Conservation (phyloP, 1,140 invertebrate genomes). For the Trachymyrmex septentrionalis region DNA sequence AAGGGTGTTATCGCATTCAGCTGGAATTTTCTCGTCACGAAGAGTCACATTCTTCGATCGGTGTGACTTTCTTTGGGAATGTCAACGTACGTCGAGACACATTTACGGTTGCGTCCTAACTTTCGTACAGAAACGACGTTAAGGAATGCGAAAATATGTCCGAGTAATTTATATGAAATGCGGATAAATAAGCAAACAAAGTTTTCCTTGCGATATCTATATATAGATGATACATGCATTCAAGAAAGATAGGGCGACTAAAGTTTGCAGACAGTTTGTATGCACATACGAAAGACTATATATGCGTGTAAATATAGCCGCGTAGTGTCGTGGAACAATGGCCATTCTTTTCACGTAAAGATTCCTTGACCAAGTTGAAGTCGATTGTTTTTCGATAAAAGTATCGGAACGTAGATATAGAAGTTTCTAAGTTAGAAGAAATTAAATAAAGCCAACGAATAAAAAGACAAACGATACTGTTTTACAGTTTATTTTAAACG, state of each 20-base stretch:
- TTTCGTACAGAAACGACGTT: slow-evolving; percentile 30
- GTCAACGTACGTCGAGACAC: background rate
- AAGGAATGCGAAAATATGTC: slow-evolving; percentile 36
- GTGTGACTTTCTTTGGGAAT: slow-evolving; percentile 49
- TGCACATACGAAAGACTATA: slow-evolving; percentile 37
- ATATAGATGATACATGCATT: slow-evolving; percentile 14
- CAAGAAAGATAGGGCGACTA: slow-evolving; percentile 21
- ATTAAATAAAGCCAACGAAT: slow-evolving; percentile 12
- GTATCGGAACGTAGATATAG: background rate
- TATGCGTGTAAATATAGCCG: slow-evolving; percentile 36
- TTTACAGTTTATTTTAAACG: background rate
- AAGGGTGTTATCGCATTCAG: slow-evolving; percentile 28
- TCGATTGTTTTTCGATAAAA: slow-evolving; percentile 40
- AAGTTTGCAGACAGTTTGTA: slow-evolving; percentile 55
- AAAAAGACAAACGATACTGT: background rate
- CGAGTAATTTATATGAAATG: slow-evolving; percentile 52
- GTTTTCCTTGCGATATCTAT: slow-evolving; percentile 34
- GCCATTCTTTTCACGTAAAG: slow-evolving; percentile 33
- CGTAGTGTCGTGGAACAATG: slow-evolving; percentile 10
- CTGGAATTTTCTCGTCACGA: slow-evolving; percentile 47
- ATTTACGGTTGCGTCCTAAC: background rate
- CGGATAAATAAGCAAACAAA: slow-evolving; percentile 34
- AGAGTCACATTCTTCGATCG: slow-evolving; percentile 54
- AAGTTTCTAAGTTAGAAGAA: slow-evolving; percentile 9
- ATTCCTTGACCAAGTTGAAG: slow-evolving; percentile 57